Evolutionary conservation across 2,797 vertebrate species (phyloP).

Genomic region (Pipistrellus pygmaeus): DNA sequence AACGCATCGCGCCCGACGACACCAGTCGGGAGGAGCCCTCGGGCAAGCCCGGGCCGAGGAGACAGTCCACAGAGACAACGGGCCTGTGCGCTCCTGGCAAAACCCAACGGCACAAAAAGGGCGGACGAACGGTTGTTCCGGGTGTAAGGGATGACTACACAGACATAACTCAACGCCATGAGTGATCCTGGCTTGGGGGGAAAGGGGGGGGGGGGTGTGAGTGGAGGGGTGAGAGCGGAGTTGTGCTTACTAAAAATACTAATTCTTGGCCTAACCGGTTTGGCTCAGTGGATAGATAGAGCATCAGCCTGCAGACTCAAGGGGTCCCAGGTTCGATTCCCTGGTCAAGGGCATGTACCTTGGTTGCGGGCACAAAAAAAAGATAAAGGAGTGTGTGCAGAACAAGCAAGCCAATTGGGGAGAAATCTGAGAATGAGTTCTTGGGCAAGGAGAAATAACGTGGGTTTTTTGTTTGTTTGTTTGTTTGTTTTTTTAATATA

Average conservation of each 20-base stretch:
- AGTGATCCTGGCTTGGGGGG: no score
- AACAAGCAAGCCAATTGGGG: neutral
- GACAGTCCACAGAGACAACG: neutral
- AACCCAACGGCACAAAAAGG: neutral
- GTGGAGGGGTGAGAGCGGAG: no score
- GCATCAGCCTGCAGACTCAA: no score
- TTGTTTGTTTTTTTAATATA: no score
- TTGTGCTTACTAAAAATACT: accelerated
- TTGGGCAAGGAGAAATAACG: neutral
- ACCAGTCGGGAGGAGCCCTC: accelerated
- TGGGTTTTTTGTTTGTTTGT: no score
- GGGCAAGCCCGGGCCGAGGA: accelerated
- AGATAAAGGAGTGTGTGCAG: neutral
- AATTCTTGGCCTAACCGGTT: accelerated
- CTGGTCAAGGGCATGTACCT: no score
- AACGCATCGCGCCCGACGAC: accelerated
- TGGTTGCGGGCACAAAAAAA: no score
- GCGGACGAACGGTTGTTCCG: neutral
- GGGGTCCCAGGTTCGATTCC: no score
- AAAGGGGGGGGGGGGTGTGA: no score
- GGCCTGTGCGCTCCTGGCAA: no score
- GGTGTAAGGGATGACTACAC: neutral
- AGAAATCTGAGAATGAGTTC: neutral
- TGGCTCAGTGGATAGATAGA: no score
- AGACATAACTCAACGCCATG: accelerated